phyloP scores from a whole-genome alignment of 2,888 invertebrate genomes.

The Rotaria socialis region DNA sequence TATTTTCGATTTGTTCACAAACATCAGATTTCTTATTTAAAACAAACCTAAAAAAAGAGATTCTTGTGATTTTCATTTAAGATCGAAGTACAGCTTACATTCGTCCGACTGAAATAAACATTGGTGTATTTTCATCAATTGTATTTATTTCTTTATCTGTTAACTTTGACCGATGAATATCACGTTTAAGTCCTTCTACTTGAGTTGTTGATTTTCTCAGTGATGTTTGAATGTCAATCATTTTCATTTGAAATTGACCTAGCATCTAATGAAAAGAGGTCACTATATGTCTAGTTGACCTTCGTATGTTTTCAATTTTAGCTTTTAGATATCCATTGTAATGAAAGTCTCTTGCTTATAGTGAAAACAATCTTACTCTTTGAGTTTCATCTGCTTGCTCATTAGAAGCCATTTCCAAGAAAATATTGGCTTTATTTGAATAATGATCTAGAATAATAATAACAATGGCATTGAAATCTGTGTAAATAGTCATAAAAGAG shows the following conservation, averaged over 20 bases:
- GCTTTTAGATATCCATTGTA: neutral
- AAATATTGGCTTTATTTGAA: neutral
- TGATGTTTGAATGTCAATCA: constrained; percentile 16
- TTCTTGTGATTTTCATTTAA: neutral
- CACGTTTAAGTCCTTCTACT: neutral
- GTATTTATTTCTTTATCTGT: neutral
- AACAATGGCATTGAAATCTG: neutral
- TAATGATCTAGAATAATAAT: neutral
- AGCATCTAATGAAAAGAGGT: constrained; percentile 1
- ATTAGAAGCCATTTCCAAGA: neutral
- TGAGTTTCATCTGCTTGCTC: neutral
- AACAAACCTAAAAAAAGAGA: too few species aligned
- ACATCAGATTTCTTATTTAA: neutral
- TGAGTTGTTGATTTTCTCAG: neutral
- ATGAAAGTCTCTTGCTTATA: neutral
- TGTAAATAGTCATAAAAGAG: neutral
- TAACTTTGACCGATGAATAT: neutral
- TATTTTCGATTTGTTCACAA: neutral
- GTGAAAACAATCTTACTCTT: neutral
- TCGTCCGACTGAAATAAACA: neutral
- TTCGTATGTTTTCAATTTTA: neutral
- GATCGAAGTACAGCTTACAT: neutral
- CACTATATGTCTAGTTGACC: constrained; percentile 19
- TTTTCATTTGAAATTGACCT: constrained; percentile 34
- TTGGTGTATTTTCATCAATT: neutral